A percentile compares a stretch with the other conserved stretches of the same genome.
phyloP scores from a whole-genome alignment of 2,797 vertebrate species.

The Acridotheres tristis region DNA sequence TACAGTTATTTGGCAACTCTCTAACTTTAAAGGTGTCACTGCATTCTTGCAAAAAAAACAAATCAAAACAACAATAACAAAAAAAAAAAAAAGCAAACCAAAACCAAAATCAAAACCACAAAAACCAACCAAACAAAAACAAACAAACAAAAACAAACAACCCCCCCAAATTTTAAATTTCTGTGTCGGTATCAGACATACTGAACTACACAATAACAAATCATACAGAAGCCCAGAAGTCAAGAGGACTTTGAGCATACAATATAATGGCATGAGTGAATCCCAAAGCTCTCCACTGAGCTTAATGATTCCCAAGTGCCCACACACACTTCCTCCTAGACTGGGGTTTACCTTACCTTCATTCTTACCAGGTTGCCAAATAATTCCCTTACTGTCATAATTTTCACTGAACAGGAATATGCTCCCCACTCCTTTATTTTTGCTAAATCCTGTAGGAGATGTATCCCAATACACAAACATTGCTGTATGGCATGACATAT shows the following conservation, averaged over 20 bases:
- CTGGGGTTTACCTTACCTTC: not conserved
- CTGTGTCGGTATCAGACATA: not conserved
- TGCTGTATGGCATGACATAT: not conserved
- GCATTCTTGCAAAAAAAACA: not conserved
- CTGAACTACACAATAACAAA: not conserved
- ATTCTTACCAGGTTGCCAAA: not conserved
- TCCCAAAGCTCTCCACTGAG: not conserved
- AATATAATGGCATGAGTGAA: not conserved
- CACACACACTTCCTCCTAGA: not conserved
- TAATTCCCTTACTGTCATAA: not conserved
- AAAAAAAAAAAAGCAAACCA: not conserved
- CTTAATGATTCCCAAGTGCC: not conserved
- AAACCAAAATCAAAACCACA: not conserved
- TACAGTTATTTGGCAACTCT: not conserved
- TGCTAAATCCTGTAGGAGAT: not conserved
- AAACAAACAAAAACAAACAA: not conserved
- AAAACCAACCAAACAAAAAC: not conserved
- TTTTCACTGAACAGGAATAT: not conserved
- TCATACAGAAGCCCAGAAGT: not conserved
- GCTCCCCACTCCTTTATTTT: not conserved
- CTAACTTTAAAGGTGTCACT: not conserved
- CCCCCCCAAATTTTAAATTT: not conserved
- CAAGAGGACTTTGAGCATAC: not conserved
- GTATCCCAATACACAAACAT: not conserved
- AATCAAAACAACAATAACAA: not conserved